Evolutionary conservation across 2,113 vertebrate genomes (phyloP).

Genomic region (Dolichotis patagonum): DNA sequence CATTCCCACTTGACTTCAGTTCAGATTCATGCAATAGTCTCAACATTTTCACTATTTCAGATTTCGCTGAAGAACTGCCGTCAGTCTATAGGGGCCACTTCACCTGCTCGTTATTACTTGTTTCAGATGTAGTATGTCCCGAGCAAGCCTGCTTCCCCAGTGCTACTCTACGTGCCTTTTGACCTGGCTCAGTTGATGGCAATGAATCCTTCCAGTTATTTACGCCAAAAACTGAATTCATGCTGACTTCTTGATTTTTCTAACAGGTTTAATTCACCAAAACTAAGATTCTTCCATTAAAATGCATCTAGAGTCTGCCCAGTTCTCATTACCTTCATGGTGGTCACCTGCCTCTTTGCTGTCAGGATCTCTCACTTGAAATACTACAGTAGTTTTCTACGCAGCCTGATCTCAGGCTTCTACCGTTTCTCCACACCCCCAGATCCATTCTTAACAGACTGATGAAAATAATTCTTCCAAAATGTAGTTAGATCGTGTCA

Average conservation of each 20-base stretch:
- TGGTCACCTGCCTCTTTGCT: neutral
- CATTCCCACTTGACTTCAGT: neutral
- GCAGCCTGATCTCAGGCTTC: neutral
- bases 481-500: neutral
- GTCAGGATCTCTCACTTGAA: neutral
- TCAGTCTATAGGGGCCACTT: neutral
- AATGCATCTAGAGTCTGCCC: neutral
- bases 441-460: neutral
- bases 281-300: neutral
- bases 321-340: neutral
- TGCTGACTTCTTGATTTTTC: neutral
- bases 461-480: neutral
- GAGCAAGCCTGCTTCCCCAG: neutral
- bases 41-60: neutral
- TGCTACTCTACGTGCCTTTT: neutral
- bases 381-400: neutral
- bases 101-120: neutral
- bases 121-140: neutral
- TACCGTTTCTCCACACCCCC: neutral
- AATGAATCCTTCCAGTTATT: neutral
- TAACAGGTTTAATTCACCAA: neutral
- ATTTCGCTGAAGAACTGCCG: neutral
- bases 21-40: neutral
- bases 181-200: neutral
- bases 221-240: neutral